Conservation (phyloP, 2,113 vertebrate genomes). For the Hiodon alosoides region DNA sequence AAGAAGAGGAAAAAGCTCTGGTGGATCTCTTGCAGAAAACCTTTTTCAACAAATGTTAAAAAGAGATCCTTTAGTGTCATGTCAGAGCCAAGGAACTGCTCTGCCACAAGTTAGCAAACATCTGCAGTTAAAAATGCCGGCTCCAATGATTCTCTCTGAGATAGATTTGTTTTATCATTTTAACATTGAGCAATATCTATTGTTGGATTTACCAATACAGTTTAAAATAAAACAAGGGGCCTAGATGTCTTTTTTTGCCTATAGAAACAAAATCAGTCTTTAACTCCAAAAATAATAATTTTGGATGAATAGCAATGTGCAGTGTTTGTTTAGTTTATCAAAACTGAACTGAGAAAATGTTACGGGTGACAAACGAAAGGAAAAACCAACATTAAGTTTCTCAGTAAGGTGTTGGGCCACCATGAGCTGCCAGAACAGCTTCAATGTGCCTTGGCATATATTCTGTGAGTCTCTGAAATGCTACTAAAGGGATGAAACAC, state of each 20-base stretch:
- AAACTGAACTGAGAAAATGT: too few species aligned
- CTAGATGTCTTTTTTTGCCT: neutral
- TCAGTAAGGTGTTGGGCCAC: too few species aligned
- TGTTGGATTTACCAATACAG: neutral
- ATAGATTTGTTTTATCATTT: neutral
- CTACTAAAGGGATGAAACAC: too few species aligned
- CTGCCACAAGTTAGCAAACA: slow-evolving; percentile 37
- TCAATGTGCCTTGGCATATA: too few species aligned
- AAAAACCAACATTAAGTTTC: too few species aligned
- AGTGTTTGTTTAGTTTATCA: neutral
- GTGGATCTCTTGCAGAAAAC: slow-evolving; percentile 71
- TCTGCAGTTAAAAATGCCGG: slow-evolving; percentile 34
- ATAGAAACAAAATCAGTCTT: too few species aligned
- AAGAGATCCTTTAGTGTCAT: slow-evolving; percentile 38
- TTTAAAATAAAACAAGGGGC: neutral
- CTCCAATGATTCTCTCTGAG: neutral
- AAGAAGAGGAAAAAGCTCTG: slow-evolving; percentile 75
- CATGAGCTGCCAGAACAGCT: too few species aligned
- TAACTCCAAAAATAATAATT: too few species aligned
- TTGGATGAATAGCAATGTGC: too few species aligned
- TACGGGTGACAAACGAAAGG: too few species aligned
- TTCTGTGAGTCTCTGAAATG: too few species aligned
- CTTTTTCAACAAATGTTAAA: slow-evolving; percentile 52
- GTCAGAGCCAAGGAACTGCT: slow-evolving; percentile 32
- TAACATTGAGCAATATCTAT: neutral